A percentile compares a stretch with the other conserved stretches of the same genome.
Evolutionary conservation across 30 jellyfish, hydroid and myxozoan species (phyloP).

Genomic region (Hydractinia echinata): DNA sequence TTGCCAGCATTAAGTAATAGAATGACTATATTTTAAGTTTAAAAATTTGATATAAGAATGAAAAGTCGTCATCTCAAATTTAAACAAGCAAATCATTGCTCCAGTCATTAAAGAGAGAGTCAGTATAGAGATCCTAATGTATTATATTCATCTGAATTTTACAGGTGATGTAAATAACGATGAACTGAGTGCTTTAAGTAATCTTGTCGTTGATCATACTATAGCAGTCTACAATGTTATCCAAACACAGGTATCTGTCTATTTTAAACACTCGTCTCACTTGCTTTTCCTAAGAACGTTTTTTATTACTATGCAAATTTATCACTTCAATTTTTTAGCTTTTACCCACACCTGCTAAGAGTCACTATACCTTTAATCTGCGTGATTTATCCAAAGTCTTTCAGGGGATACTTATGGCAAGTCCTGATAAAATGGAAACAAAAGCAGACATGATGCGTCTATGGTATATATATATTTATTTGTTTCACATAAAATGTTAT

Average conservation of each 20-base stretch:
- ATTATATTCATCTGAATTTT: neutral
- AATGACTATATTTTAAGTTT: no score
- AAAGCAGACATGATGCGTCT: slow-evolving; percentile 75
- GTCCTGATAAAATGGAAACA: slow-evolving; percentile 61
- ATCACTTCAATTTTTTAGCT: slow-evolving; percentile 28
- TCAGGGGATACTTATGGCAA: slow-evolving; percentile 83
- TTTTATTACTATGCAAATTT: neutral
- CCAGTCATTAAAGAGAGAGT: neutral
- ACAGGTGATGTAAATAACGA: slow-evolving; percentile 50
- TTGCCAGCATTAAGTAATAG: no score
- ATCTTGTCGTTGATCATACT: slow-evolving; percentile 71
- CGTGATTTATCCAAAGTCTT: slow-evolving; percentile 88
- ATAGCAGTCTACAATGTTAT: slow-evolving; percentile 81
- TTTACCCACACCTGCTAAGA: slow-evolving; percentile 94
- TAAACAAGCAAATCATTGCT: neutral
- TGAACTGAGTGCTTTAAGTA: slow-evolving; percentile 48
- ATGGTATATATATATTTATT: slow-evolving; percentile 42
- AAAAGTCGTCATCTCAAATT: neutral
- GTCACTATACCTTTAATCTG: slow-evolving; percentile 88
- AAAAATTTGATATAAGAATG: no score
- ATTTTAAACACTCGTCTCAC: neutral
- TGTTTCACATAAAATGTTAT: neutral
- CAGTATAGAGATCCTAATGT: no score
- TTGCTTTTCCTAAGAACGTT: neutral
- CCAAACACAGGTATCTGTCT: slow-evolving; percentile 64